Percentiles rank a stretch among this genome's conserved stretches.
phyloP scores from a whole-genome alignment of 1,140 invertebrate genomes.

The Pissodes strobi region DNA sequence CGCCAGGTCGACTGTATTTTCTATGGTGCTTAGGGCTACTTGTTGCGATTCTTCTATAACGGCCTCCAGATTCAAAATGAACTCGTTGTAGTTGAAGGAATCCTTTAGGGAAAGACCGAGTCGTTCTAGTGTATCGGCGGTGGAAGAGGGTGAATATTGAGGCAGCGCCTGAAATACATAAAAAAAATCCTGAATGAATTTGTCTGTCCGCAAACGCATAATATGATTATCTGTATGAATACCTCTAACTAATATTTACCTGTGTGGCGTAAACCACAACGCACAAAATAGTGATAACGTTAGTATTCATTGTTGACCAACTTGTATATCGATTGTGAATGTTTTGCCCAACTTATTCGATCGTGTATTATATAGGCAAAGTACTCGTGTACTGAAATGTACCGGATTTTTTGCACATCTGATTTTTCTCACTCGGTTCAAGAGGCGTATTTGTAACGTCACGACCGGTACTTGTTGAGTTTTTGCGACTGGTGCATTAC shows the following conservation, averaged over 20 bases:
- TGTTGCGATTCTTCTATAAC: conserved; percentile 9
- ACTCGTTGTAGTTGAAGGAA: conserved; percentile 11
- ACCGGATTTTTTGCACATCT: too few relatives aligned
- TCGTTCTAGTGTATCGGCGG: not conserved
- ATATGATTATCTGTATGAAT: too few relatives aligned
- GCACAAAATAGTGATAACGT: not conserved
- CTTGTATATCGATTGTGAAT: not conserved
- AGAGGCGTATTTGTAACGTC: too few relatives aligned
- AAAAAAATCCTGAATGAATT: not conserved
- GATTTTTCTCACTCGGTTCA: too few relatives aligned
- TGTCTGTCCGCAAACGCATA: too few relatives aligned
- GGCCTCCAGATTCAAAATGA: conserved; percentile 6
- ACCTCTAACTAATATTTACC: not conserved
- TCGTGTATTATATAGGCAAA: conserved; percentile 1
- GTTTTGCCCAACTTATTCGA: not conserved
- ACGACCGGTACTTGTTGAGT: too few relatives aligned
- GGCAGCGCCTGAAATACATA: not conserved
- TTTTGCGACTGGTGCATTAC: too few relatives aligned
- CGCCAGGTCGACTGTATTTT: not conserved
- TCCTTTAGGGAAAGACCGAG: not conserved
- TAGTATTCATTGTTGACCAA: not conserved
- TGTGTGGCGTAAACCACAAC: not conserved
- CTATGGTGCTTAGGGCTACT: conserved; percentile 1
- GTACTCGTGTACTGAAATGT: conserved; percentile 4
- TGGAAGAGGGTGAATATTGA: not conserved